A percentile compares a stretch with the other conserved stretches of the same genome.
These are phyloP conservation scores for Sebastes umbrosus DNA, from an alignment of 2,797 vertebrate genomes.

Conservation along the genomic window DNA sequence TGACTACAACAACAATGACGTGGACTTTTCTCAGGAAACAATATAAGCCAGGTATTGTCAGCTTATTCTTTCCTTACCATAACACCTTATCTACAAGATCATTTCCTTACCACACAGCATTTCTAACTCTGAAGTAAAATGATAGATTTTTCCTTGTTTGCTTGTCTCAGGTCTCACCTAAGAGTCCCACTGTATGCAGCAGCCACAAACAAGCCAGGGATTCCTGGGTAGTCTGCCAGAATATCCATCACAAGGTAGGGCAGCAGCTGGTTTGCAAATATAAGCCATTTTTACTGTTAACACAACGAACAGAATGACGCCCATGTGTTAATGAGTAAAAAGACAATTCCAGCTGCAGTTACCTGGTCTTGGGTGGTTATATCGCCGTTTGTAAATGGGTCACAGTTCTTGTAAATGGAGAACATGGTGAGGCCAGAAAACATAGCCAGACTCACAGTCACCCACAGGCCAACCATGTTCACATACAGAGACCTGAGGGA, in stretches of 20 bases:
- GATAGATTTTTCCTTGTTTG: neutral
- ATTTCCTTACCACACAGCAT: neutral
- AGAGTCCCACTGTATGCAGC: slow-evolving; percentile 87
- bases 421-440: slow-evolving; percentile 84
- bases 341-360: neutral
- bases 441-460: slow-evolving; percentile 83
- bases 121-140: neutral
- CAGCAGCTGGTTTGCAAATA: slow-evolving; percentile 73
- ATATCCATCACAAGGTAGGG: slow-evolving; percentile 88
- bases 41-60: neutral
- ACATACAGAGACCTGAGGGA: slow-evolving; percentile 81
- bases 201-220: slow-evolving; percentile 87
- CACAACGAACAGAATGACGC: neutral
- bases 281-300: neutral
- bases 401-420: slow-evolving; percentile 85
- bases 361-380: slow-evolving; percentile 80
- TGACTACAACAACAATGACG: neutral
- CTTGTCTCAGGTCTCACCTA: slow-evolving; percentile 72
- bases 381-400: slow-evolving; percentile 78
- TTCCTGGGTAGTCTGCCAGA: slow-evolving; percentile 77
- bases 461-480: slow-evolving; percentile 83
- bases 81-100: neutral
- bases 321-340: neutral
- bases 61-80: neutral
- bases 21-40: neutral